Evolutionary conservation across 37 sponge, comb jelly and placozoan genomes (phyloP).

Genomic region (Cliona cf. orientalis): DNA sequence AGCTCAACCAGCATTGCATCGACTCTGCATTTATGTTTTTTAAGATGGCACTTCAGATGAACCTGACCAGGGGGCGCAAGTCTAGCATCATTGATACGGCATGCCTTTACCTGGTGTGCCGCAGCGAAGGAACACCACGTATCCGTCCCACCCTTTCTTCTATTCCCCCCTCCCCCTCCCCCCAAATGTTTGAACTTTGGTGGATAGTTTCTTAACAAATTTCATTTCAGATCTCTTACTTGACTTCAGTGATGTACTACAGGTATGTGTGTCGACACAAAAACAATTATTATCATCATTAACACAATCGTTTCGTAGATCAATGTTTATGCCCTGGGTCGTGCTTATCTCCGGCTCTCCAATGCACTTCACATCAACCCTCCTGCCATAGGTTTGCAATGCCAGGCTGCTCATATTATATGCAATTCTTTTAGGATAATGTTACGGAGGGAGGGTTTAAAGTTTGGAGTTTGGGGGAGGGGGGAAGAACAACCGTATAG

Average conservation of each 20-base stretch:
- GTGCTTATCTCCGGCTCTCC: slow-evolving; percentile 88
- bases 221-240: slow-evolving; percentile 67
- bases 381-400: slow-evolving; percentile 84
- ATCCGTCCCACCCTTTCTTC: slow-evolving; percentile 48
- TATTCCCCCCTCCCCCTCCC: not conserved
- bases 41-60: slow-evolving; percentile 93
- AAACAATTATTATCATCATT: not conserved
- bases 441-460: too few relatives aligned
- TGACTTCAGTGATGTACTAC: slow-evolving; percentile 97
- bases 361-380: slow-evolving; percentile 94
- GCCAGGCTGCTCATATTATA: too few relatives aligned
- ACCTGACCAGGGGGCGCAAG: slow-evolving; percentile 85
- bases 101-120: slow-evolving; percentile 96
- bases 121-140: slow-evolving; percentile 98
- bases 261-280: slow-evolving; percentile 52
- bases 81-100: slow-evolving; percentile 91
- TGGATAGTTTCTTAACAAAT: not conserved
- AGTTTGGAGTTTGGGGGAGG: too few relatives aligned
- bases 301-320: slow-evolving; percentile 52
- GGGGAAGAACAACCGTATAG: too few relatives aligned
- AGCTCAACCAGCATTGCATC: slow-evolving; percentile 94
- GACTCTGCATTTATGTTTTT: slow-evolving; percentile 96
- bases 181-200: not conserved
- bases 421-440: too few relatives aligned
- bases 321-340: slow-evolving; percentile 92